Percentiles rank a stretch among this genome's conserved stretches.
These are phyloP conservation scores for Scrobipalpa costella DNA, from an alignment of 2,888 invertebrate species.

Conservation along the genomic window DNA sequence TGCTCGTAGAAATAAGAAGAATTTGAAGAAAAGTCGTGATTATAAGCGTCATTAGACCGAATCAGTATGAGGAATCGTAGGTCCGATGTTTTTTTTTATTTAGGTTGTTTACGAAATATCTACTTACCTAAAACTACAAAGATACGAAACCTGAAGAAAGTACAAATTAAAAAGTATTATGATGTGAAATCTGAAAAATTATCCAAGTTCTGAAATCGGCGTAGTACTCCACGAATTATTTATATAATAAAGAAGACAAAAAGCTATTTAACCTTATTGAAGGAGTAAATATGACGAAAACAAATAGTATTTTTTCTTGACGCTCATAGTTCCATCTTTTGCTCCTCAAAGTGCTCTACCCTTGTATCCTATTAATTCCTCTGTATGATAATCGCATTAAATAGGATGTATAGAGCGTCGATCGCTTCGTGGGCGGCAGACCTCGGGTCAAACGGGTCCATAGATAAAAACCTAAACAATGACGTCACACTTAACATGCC, in stretches of 20 bases:
- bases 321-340: background rate
- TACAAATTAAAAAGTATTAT: too few species aligned
- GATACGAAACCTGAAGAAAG: too few species aligned
- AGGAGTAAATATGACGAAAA: background rate
- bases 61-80: background rate
- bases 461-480: conserved; percentile 68
- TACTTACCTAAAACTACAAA: too few species aligned
- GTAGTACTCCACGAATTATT: too few species aligned
- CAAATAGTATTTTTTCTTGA: background rate
- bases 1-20: conserved; percentile 45
- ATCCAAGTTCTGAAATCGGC: too few species aligned
- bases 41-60: conserved; percentile 54
- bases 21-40: conserved; percentile 48
- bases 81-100: background rate
- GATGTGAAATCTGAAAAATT: too few species aligned
- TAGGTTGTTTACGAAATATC: background rate
- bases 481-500: conserved; percentile 45
- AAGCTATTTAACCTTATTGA: too few species aligned
- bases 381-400: conserved; percentile 37
- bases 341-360: background rate
- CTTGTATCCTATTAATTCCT: conserved; percentile 15
- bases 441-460: conserved; percentile 69
- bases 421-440: conserved; percentile 70
- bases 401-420: conserved; percentile 37
- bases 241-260: too few species aligned